These are phyloP conservation scores for Lucilia sericata DNA, from an alignment of 1,140 invertebrate species.

Conservation along the genomic window DNA sequence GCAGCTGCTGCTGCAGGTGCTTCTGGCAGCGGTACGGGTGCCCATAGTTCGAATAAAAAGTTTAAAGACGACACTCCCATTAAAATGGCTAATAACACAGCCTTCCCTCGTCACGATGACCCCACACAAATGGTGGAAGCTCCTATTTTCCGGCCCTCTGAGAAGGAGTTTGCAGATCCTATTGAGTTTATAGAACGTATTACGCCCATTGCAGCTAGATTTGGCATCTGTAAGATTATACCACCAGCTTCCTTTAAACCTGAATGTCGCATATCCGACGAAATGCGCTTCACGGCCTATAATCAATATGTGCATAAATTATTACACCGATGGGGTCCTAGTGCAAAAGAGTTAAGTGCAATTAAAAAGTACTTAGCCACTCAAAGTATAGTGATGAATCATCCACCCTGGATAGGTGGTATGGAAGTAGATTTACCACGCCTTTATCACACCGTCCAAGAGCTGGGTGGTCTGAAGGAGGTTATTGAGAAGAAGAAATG, in stretches of 20 bases:
- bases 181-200: constrained; percentile 91
- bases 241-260: constrained; percentile 90
- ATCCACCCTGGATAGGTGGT: constrained; percentile 86
- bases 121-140: constrained; percentile 80
- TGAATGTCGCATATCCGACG: constrained; percentile 86
- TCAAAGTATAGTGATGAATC: constrained; percentile 80
- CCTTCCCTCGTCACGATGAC: constrained; percentile 71
- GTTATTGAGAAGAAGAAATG: constrained; percentile 93
- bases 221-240: constrained; percentile 89
- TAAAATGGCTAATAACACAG: constrained; percentile 70
- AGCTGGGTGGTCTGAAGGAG: constrained; percentile 86
- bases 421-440: constrained; percentile 91
- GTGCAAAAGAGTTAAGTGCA: constrained; percentile 86
- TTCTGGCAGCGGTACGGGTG: constrained; percentile 7
- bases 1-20: constrained; percentile 48
- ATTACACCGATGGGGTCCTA: constrained; percentile 90
- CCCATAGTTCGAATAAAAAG: constrained; percentile 55
- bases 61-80: constrained; percentile 66
- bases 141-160: constrained; percentile 84
- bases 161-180: constrained; percentile 91
- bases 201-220: constrained; percentile 80
- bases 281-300: constrained; percentile 88
- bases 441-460: constrained; percentile 87
- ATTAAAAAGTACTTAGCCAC: constrained; percentile 86
- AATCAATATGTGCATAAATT: constrained; percentile 94